phyloP scores from a whole-genome alignment of 2,113 vertebrate genomes.

The Bos taurus region DNA sequence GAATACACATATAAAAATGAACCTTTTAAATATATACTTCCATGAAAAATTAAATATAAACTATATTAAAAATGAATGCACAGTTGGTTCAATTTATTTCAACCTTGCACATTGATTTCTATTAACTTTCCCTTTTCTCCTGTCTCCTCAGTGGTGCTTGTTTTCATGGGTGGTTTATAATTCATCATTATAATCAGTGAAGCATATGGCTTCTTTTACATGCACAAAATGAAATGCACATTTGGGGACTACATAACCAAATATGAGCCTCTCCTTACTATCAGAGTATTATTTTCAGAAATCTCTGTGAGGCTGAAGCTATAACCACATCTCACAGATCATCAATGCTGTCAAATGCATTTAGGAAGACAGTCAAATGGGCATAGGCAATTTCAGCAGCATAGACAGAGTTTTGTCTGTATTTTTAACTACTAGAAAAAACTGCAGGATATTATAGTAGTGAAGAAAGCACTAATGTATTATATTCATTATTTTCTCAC shows the following conservation, averaged over 20 bases:
- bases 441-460: background rate
- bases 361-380: conserved; percentile 31
- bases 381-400: background rate
- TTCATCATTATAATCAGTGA: conserved; percentile 49
- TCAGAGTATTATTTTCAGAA: conserved; percentile 28
- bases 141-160: background rate
- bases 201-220: conserved; percentile 46
- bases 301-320: background rate
- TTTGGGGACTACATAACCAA: conserved; percentile 19
- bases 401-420: background rate
- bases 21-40: background rate
- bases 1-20: background rate
- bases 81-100: background rate
- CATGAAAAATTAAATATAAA: background rate
- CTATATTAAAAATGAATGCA: background rate
- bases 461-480: background rate
- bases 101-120: background rate
- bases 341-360: conserved; percentile 1
- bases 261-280: background rate
- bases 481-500: background rate
- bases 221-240: conserved; percentile 26
- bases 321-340: conserved; percentile 4
- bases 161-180: conserved; percentile 45
- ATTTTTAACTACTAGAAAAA: background rate
- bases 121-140: background rate